Evolutionary conservation across 2,888 invertebrate species (phyloP).

Genomic region (Ormyrus rosae): DNA sequence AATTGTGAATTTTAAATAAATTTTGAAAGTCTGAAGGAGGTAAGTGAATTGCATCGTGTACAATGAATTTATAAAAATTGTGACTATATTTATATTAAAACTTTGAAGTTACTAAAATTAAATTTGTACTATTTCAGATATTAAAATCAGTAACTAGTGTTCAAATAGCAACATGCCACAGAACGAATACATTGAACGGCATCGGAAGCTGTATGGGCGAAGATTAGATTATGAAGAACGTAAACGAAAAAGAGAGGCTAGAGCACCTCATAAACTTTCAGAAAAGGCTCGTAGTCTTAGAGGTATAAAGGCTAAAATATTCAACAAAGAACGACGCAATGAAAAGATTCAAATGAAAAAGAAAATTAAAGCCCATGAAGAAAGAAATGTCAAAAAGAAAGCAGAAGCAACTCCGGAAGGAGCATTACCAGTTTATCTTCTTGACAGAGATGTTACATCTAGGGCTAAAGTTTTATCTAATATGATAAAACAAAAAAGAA

Average conservation of each 20-base stretch:
- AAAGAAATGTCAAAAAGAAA: conserved; percentile 90
- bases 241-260: conserved; percentile 95
- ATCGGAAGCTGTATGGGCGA: conserved; percentile 96
- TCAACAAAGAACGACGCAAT: conserved; percentile 96
- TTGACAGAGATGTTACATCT: conserved; percentile 96
- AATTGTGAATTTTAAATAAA: conserved; percentile 33
- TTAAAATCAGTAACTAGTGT: conserved; percentile 36
- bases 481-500: conserved; percentile 99
- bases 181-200: conserved; percentile 99
- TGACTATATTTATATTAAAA: background rate
- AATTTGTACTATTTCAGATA: conserved; percentile 54
- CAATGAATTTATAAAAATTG: conserved; percentile 42
- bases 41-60: conserved; percentile 57
- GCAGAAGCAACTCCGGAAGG: conserved; percentile 91
- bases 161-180: conserved; percentile 87
- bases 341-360: conserved; percentile 99
- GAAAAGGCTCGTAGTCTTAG: conserved; percentile 93
- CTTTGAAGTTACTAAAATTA: conserved; percentile 35
- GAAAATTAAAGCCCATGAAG: conserved; percentile 98
- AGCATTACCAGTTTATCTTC: conserved; percentile 95
- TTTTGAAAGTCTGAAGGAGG: conserved; percentile 52
- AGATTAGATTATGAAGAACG: conserved; percentile 98
- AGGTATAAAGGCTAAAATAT: conserved; percentile 98
- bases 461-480: conserved; percentile 97
- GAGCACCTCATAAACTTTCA: conserved; percentile 93